Conservation (phyloP, 2,888 invertebrate species). For the Drepanosiphum platanoidis region DNA sequence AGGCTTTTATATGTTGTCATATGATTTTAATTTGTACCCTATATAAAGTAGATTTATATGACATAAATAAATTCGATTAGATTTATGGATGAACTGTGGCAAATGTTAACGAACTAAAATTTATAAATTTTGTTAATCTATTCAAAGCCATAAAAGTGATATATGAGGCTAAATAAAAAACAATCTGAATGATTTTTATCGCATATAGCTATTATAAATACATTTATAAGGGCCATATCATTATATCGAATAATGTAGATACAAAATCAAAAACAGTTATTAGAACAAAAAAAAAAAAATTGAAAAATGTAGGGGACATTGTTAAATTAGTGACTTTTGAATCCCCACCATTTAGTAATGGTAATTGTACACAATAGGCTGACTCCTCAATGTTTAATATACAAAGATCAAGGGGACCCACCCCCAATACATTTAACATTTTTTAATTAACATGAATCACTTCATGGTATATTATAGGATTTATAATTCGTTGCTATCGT, state of each 20-base stretch:
- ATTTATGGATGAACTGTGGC: conserved; percentile 39
- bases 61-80: conserved; percentile 29
- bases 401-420: conserved; percentile 40
- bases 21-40: conserved; percentile 2
- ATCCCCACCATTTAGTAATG: conserved; percentile 47
- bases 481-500: conserved; percentile 32
- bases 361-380: conserved; percentile 38
- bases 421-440: conserved; percentile 36
- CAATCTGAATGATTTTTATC: conserved; percentile 54
- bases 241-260: conserved; percentile 29
- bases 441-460: conserved; percentile 56
- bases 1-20: too few species aligned
- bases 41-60: conserved; percentile 2
- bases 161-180: conserved; percentile 32
- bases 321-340: conserved; percentile 52
- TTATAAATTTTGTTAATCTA: conserved; percentile 60
- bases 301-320: conserved; percentile 38
- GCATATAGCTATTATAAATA: conserved; percentile 36
- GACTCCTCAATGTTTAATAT: conserved; percentile 4
- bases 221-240: background rate
- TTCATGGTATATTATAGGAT: conserved; percentile 36
- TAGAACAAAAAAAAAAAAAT: conserved; percentile 43
- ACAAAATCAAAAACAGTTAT: conserved; percentile 46
- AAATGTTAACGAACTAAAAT: conserved; percentile 50
- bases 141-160: conserved; percentile 56